A percentile compares a stretch with the other conserved stretches of the same genome.
These are phyloP conservation scores for Sclerodermus sp. DNA, from an alignment of 2,888 invertebrate species.

Conservation along the genomic window DNA sequence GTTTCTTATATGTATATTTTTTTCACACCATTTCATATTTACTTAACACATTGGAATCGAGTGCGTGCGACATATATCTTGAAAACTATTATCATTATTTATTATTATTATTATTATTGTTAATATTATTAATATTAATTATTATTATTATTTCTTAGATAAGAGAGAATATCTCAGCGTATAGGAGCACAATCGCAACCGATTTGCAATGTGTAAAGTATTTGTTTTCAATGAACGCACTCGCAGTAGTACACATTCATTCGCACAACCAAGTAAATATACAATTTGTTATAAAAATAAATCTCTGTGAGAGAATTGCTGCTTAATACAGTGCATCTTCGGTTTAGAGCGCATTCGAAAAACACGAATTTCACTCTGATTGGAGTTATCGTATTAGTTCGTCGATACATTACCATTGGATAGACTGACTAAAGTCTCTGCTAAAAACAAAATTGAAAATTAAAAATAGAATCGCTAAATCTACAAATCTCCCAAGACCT, in stretches of 20 bases:
- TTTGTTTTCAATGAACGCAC: slow-evolving; percentile 1
- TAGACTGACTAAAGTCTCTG: background rate
- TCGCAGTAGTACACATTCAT: slow-evolving; percentile 28
- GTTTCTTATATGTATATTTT: slow-evolving; percentile 17
- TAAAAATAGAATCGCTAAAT: background rate
- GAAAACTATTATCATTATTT: background rate
- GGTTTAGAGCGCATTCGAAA: slow-evolving; percentile 10
- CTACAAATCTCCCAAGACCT: background rate
- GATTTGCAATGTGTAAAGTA: slow-evolving; percentile 18
- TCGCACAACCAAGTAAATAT: slow-evolving; percentile 48
- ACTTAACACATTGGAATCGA: slow-evolving; percentile 16
- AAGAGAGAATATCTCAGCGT: background rate
- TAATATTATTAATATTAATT: background rate
- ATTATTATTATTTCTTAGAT: background rate
- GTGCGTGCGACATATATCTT: background rate
- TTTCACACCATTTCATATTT: slow-evolving; percentile 9
- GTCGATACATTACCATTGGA: background rate
- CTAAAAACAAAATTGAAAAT: background rate
- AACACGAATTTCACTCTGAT: slow-evolving; percentile 6
- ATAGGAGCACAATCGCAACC: background rate
- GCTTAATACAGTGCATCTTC: slow-evolving; percentile 5
- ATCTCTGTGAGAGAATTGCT: slow-evolving; percentile 39
- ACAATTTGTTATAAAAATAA: slow-evolving; percentile 51
- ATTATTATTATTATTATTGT: background rate
- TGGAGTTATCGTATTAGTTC: background rate